Evolutionary conservation across 2,888 invertebrate species (phyloP).

Genomic region (Teinopalpus imperialis): DNA sequence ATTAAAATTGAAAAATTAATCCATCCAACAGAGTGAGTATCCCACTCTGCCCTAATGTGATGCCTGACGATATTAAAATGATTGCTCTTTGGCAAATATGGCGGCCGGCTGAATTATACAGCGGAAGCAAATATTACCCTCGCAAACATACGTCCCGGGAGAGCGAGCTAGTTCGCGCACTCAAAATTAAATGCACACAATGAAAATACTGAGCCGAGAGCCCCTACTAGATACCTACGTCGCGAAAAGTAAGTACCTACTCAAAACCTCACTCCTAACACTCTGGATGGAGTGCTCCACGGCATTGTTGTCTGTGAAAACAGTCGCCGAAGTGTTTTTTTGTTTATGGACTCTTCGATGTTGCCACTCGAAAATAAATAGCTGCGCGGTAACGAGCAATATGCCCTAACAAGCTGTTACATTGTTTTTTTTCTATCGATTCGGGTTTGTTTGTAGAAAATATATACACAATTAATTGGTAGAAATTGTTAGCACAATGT

Average conservation of each 20-base stretch:
- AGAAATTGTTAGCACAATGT: constrained; percentile 2
- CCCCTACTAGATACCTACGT: constrained; percentile 75
- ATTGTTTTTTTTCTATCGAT: constrained; percentile 67
- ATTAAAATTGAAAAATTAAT: constrained; percentile 74
- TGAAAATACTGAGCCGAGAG: constrained; percentile 80
- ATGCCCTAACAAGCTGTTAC: constrained; percentile 73
- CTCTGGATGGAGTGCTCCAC: constrained; percentile 52
- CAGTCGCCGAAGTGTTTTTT: constrained; percentile 78
- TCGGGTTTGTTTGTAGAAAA: constrained; percentile 44
- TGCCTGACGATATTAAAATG: constrained; percentile 83
- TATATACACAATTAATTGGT: constrained; percentile 22
- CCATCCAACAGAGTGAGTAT: constrained; percentile 65
- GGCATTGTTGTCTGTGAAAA: constrained; percentile 80
- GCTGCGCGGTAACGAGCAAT: constrained; percentile 71
- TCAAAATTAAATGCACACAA: constrained; percentile 85
- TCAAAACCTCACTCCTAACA: constrained; percentile 72
- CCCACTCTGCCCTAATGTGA: constrained; percentile 75
- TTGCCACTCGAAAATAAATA: constrained; percentile 80
- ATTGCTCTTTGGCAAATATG: constrained; percentile 85
- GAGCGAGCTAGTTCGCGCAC: constrained; percentile 84
- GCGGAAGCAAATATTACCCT: constrained; percentile 83
- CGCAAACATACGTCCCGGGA: constrained; percentile 82
- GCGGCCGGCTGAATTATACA: constrained; percentile 84
- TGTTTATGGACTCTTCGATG: constrained; percentile 79
- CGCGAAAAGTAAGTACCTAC: constrained; percentile 78